Evolutionary conservation across 2,888 invertebrate genomes (phyloP).

Genomic region (Lampropteryx suffumata): DNA sequence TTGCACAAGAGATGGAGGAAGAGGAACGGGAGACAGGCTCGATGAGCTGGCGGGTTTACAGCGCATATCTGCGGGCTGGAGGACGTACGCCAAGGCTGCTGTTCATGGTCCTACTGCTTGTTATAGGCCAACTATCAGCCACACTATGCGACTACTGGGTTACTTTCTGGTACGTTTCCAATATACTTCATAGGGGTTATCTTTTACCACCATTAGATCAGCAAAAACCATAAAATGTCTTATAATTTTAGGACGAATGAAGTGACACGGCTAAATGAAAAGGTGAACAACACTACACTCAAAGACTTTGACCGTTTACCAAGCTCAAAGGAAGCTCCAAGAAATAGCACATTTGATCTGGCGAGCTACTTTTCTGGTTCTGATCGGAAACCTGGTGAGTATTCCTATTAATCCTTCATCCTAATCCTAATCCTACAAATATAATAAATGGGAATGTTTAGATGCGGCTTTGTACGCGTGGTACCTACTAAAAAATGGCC

Average conservation of each 20-base stretch:
- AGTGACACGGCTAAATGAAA: slow-evolving; percentile 71
- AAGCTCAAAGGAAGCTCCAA: slow-evolving; percentile 33
- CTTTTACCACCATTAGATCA: no score
- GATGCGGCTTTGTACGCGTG: no score
- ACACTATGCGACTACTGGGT: slow-evolving; percentile 90
- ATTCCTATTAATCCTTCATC: no score
- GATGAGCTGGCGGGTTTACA: slow-evolving; percentile 85
- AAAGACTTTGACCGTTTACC: slow-evolving; percentile 57
- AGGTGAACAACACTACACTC: slow-evolving; percentile 59
- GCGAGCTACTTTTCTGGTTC: slow-evolving; percentile 67
- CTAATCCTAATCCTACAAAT: no score
- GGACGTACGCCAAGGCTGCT: slow-evolving; percentile 80
- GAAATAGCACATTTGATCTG: slow-evolving; percentile 60
- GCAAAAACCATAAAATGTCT: neutral
- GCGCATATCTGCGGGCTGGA: slow-evolving; percentile 83
- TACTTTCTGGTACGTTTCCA: slow-evolving; percentile 84
- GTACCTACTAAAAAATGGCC: no score
- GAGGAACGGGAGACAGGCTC: slow-evolving; percentile 85
- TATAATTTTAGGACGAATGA: slow-evolving; percentile 66
- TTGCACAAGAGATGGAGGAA: slow-evolving; percentile 83
- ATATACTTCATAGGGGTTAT: neutral
- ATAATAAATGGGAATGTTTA: no score
- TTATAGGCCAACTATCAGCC: slow-evolving; percentile 85
- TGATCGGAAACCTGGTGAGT: slow-evolving; percentile 55
- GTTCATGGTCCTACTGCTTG: slow-evolving; percentile 80